Conservation (phyloP, 1,140 invertebrate species). For the Tetraneura akinire region DNA sequence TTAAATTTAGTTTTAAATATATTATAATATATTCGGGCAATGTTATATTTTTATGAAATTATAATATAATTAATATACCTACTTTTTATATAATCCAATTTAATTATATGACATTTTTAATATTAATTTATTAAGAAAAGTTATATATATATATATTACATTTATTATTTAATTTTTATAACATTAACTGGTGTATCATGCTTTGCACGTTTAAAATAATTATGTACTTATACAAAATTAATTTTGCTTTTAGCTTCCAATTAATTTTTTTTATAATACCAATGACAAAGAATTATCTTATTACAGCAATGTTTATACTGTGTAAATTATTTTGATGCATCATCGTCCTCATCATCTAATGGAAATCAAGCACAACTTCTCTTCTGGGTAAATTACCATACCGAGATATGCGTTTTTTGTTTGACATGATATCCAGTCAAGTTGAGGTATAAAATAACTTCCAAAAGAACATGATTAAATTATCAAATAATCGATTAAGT, state of each 20-base stretch:
- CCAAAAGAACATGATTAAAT: slow-evolving; percentile 17
- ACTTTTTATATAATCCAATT: too few relatives aligned
- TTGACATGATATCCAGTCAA: slow-evolving; percentile 26
- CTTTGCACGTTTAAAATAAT: background rate
- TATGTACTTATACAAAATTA: background rate
- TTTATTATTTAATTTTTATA: background rate
- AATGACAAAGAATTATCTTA: slow-evolving; percentile 49
- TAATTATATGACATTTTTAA: background rate
- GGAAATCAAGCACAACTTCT: slow-evolving; percentile 30
- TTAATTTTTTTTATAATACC: slow-evolving; percentile 16
- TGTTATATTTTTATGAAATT: too few relatives aligned
- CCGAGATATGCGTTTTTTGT: background rate
- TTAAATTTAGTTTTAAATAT: too few relatives aligned
- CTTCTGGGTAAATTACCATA: slow-evolving; percentile 31
- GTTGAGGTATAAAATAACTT: slow-evolving; percentile 34
- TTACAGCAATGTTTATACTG: slow-evolving; percentile 44
- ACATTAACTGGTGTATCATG: background rate
- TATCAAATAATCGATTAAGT: background rate
- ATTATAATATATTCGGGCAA: too few relatives aligned
- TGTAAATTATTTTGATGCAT: slow-evolving; percentile 39
- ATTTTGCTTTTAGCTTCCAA: slow-evolving; percentile 43
- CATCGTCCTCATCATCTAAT: slow-evolving; percentile 10
- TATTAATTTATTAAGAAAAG: background rate
- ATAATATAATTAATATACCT: too few relatives aligned
- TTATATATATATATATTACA: background rate